These are phyloP conservation scores for Scarus forsteni DNA, from an alignment of 2,797 vertebrate species.

Conservation along the genomic window DNA sequence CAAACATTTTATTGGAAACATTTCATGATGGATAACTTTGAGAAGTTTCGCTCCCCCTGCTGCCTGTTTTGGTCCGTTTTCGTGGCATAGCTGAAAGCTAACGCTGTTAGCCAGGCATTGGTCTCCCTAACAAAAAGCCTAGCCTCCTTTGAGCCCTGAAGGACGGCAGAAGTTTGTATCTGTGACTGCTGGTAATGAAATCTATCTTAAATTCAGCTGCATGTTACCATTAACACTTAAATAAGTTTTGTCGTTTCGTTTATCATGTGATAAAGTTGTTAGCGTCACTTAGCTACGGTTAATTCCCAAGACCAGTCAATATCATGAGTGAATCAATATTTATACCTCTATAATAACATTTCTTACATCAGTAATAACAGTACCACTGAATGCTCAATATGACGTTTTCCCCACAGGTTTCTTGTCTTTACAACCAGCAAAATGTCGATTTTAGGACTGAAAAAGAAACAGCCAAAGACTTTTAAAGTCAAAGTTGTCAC, in stretches of 20 bases:
- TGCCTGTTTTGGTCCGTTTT: constrained; percentile 70
- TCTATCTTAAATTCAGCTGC: neutral
- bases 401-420: constrained; percentile 21
- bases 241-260: neutral
- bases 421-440: constrained; percentile 41
- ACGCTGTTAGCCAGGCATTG: constrained; percentile 72
- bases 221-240: neutral
- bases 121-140: constrained; percentile 38
- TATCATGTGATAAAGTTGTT: neutral
- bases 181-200: constrained; percentile 57
- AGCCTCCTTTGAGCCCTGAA: constrained; percentile 32
- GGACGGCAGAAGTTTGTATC: constrained; percentile 44
- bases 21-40: constrained; percentile 60
- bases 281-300: neutral
- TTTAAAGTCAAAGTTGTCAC: constrained; percentile 95
- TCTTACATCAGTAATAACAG: neutral
- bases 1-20: neutral
- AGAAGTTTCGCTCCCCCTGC: constrained; percentile 47
- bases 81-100: constrained; percentile 65
- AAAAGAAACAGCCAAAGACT: constrained; percentile 94
- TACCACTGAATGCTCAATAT: neutral
- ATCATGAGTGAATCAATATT: neutral
- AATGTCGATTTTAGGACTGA: constrained; percentile 94
- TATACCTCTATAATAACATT: neutral
- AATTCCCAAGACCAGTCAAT: neutral